Percentiles rank a stretch among this genome's conserved stretches.
Evolutionary conservation across 2,888 invertebrate species (phyloP).

Genomic region (Xanthia icteritia): DNA sequence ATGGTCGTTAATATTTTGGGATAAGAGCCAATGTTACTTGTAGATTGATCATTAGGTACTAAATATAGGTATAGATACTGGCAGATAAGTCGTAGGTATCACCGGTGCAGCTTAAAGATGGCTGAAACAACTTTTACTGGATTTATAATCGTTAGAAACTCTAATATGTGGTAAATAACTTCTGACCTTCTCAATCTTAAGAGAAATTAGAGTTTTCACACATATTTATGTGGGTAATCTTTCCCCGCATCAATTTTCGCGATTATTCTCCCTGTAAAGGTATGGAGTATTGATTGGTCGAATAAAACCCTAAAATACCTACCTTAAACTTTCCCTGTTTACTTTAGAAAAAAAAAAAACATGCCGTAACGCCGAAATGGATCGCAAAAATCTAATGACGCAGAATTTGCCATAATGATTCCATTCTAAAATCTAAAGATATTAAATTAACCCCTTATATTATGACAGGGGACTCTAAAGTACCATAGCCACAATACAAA

Average conservation of each 20-base stretch:
- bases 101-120: conserved; percentile 46
- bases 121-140: conserved; percentile 39
- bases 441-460: not conserved
- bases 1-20: conserved; percentile 62
- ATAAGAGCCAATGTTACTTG: conserved; percentile 64
- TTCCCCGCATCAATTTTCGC: not conserved
- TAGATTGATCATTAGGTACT: conserved; percentile 35
- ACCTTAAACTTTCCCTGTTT: not conserved
- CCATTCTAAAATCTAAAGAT: not conserved
- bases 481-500: conserved; percentile 38
- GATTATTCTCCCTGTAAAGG: accelerated
- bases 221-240: not conserved
- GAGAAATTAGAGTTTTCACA: conserved; percentile 11
- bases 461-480: conserved; percentile 6
- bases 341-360: not conserved
- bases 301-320: conserved; percentile 1
- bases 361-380: accelerated
- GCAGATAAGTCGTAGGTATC: conserved; percentile 29
- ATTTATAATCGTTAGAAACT: conserved; percentile 8
- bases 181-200: conserved; percentile 1
- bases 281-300: accelerated
- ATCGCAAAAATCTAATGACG: not conserved
- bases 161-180: not conserved
- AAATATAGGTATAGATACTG: conserved; percentile 16
- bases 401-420: no score